These are phyloP conservation scores for Chymomyza fuscimana DNA, from an alignment of 2,888 invertebrate genomes.

Conservation along the genomic window DNA sequence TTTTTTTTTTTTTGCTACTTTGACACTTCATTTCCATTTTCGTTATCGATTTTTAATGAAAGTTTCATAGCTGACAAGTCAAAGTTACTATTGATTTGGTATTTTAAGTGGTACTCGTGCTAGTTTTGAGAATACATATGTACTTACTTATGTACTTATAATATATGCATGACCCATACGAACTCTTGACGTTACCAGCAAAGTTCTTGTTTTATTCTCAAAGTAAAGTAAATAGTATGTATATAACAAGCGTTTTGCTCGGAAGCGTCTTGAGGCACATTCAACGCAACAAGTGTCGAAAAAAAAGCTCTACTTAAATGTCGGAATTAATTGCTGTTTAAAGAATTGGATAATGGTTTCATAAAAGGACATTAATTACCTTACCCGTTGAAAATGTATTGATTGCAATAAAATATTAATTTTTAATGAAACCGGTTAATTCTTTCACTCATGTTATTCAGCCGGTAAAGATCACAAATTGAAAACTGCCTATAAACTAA, in stretches of 20 bases:
- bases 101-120: neutral
- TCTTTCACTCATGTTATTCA: too few relatives aligned
- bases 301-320: neutral
- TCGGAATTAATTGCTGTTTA: too few relatives aligned
- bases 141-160: neutral
- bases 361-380: too few relatives aligned
- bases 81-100: neutral
- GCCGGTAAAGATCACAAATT: too few relatives aligned
- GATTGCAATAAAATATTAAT: too few relatives aligned
- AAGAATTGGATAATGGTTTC: too few relatives aligned
- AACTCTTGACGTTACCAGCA: neutral
- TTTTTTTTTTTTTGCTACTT: conserved; percentile 6
- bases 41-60: conserved; percentile 6
- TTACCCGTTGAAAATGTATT: too few relatives aligned
- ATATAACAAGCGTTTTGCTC: too few relatives aligned
- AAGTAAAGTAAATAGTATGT: neutral
- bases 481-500: too few relatives aligned
- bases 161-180: neutral
- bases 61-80: neutral
- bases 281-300: neutral
- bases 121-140: neutral
- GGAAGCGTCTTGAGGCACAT: neutral
- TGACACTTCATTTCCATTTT: conserved; percentile 37
- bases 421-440: too few relatives aligned
- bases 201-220: neutral